Base-by-base conservation (phyloP, 2,113 vertebrate genomes). In the Trochalopteron elliotii region DNA sequence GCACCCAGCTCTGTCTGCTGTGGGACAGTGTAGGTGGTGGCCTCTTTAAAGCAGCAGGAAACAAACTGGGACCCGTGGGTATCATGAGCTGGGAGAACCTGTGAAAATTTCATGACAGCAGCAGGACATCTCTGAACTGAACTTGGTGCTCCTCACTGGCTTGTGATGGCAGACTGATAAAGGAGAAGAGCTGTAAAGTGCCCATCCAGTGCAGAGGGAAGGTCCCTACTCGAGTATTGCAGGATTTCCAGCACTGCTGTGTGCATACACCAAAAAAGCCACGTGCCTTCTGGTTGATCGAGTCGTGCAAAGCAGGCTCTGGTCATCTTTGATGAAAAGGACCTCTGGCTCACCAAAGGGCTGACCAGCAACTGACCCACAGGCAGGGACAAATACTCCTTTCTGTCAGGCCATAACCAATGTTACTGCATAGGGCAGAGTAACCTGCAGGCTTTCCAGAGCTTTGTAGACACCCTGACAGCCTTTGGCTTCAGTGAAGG, bases 401-500 rank as follows among this genome's bases (percentile, higher is more conserved):
- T 90, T 76, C 64, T 3, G 5, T 70, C 50, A 64, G 82, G 63
- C 79, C 45, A 30, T 1, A 67, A 64, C 50, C 81, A 27, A 20
- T 16, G 64, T 50, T 52, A 44, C 83, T 74, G 71, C 1, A 7
- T 28, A 80, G 64, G 68, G 35, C 68, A 59, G 88, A 72, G 53
- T 42, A 61, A 92, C 57, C 63, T 88, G 67, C 71, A 60, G 55
- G 44, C 27, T 86, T 63, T 65, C 42, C 42, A 81, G 85, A 74
- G 79, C 89, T 87, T 15, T 59, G 63, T 30, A 77, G 59, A 31
- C 24, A 39, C 33, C 15, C 64, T 83, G 25, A 55, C 35, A 12
- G 19, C 91, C 91, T 71, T 63, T 92, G 83, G 89, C 87, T 94
- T 76, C 59, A 76, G 79, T 37, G 75, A 95, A 80, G 75, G 92